Percentiles rank a stretch among this genome's conserved stretches.
These are phyloP conservation scores for Mya arenaria DNA, from an alignment of 1,140 invertebrate species.

Conservation along the genomic window DNA sequence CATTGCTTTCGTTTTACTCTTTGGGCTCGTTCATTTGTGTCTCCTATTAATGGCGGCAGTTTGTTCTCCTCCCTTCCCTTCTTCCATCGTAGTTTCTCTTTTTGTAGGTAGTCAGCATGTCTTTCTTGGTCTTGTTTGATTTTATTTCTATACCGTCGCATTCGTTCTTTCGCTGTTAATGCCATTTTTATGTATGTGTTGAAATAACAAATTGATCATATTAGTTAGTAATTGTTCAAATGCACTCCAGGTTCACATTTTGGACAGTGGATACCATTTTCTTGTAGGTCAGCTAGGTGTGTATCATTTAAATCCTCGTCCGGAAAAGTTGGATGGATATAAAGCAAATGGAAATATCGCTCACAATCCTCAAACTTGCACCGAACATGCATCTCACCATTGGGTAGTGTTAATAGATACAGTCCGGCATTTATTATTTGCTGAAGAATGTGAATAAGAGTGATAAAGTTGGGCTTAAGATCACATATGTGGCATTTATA, in stretches of 20 bases:
- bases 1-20: not conserved
- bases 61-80: not conserved
- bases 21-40: not conserved
- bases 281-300: not conserved
- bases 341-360: not conserved
- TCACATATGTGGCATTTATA: constrained; percentile 29
- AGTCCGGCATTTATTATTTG: not conserved
- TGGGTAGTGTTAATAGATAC: not conserved
- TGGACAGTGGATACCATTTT: constrained; percentile 9
- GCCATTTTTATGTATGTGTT: too few relatives aligned
- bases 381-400: constrained; percentile 1
- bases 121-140: not conserved
- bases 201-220: too few relatives aligned
- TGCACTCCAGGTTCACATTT: not conserved
- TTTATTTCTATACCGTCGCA: not conserved
- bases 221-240: not conserved
- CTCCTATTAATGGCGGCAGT: not conserved
- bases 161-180: too few relatives aligned
- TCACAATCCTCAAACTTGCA: constrained; percentile 18
- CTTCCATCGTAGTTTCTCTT: not conserved
- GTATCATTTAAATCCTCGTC: constrained; percentile 3
- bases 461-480: constrained; percentile 12
- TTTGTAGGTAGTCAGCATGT: not conserved
- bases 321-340: constrained; percentile 17
- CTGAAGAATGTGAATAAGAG: not conserved